Conservation (phyloP, 2,113 vertebrate genomes). For the Oxyruncus cristatus region DNA sequence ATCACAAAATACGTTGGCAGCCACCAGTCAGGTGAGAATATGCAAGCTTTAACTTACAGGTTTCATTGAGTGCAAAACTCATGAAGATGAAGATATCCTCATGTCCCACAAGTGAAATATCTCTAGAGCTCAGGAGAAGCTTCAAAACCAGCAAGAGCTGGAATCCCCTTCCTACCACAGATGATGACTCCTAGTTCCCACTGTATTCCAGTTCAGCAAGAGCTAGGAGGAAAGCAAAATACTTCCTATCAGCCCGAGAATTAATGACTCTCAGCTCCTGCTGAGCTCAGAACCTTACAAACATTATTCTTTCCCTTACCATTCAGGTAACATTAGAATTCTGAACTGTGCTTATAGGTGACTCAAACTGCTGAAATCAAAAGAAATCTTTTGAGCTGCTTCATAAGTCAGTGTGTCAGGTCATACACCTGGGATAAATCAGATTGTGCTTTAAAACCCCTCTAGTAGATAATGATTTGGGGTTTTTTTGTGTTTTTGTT, state of each 20-base stretch:
- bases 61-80: not conserved
- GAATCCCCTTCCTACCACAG: not conserved
- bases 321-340: constrained; percentile 2
- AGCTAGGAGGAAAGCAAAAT: not conserved
- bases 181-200: not conserved
- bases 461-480: not conserved
- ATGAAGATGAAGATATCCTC: not conserved
- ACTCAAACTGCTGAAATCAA: not conserved
- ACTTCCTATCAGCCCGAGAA: not conserved
- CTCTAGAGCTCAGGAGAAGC: not conserved
- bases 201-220: not conserved
- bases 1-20: not conserved
- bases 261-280: not conserved
- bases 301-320: not conserved
- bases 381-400: not conserved
- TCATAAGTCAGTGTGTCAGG: not conserved
- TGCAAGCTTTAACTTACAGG: not conserved
- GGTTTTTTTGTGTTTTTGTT: too few relatives aligned
- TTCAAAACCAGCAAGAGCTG: not conserved
- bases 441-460: not conserved
- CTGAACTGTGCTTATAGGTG: not conserved
- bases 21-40: not conserved
- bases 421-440: not conserved
- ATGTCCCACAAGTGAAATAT: not conserved
- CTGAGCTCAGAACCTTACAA: not conserved